phyloP scores from a whole-genome alignment of 2,113 vertebrate genomes.

The Sturnira hondurensis region DNA sequence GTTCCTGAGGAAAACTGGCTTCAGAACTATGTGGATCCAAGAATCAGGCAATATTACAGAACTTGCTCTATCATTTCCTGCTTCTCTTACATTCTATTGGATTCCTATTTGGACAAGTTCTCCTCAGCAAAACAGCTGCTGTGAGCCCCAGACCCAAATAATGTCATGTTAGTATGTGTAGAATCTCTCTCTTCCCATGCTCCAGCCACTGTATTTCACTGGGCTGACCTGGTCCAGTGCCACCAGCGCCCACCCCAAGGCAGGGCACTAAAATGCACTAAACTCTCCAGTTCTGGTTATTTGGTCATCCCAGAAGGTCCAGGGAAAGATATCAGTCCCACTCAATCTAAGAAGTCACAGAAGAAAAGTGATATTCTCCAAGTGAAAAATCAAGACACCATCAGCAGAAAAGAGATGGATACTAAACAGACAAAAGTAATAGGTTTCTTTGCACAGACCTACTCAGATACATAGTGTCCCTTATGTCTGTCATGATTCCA shows the following conservation, averaged over 20 bases:
- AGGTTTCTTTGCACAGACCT: background rate
- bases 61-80: background rate
- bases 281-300: background rate
- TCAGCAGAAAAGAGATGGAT: background rate
- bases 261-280: background rate
- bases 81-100: background rate
- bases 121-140: background rate
- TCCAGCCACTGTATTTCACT: background rate
- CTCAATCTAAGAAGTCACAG: background rate
- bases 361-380: background rate
- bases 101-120: background rate
- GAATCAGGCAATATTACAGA: background rate
- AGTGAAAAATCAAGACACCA: background rate
- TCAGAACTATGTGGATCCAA: background rate
- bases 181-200: background rate
- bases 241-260: background rate
- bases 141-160: background rate
- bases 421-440: background rate
- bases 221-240: background rate
- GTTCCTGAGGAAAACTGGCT: background rate
- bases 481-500: background rate
- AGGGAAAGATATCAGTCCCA: background rate
- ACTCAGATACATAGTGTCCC: background rate
- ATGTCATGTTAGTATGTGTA: too few species aligned
- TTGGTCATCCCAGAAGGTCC: background rate